Evolutionary conservation across 1,140 invertebrate genomes (phyloP).

Genomic region (Campodea augens): DNA sequence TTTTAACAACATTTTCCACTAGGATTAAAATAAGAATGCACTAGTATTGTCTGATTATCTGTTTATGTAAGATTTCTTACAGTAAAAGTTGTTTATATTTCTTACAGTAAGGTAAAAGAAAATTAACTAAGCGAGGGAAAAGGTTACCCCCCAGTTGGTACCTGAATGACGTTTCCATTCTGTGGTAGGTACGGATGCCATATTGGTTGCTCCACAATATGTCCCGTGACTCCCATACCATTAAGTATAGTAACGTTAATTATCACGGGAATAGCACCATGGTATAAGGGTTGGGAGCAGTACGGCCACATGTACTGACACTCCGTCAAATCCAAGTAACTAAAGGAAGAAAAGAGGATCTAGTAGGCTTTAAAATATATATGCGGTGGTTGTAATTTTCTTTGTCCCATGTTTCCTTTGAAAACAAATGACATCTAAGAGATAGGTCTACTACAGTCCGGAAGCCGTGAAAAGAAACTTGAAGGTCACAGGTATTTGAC

Average conservation of each 20-base stretch:
- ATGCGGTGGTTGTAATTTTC: not conserved
- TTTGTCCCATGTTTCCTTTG: constrained; percentile 3
- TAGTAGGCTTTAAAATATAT: constrained; percentile 6
- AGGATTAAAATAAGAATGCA: no score
- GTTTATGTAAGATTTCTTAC: no score
- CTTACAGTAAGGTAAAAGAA: no score
- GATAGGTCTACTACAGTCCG: no score
- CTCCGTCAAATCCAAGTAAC: constrained; percentile 81
- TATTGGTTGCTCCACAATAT: constrained; percentile 41
- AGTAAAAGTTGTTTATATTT: no score
- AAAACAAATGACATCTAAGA: no score
- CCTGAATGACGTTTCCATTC: constrained; percentile 38
- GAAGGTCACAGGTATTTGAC: no score
- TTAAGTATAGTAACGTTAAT: constrained; percentile 83
- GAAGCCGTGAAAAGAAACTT: no score
- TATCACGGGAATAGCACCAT: constrained; percentile 65
- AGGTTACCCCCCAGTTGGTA: constrained; percentile 18
- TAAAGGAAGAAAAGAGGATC: constrained; percentile 18
- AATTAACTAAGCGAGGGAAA: no score
- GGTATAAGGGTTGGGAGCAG: constrained; percentile 84
- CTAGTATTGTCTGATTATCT: no score
- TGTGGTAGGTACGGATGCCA: constrained; percentile 77
- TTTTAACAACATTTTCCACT: no score
- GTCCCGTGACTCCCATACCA: constrained; percentile 70
- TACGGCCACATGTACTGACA: constrained; percentile 97